Evolutionary conservation across 2,113 vertebrate genomes (phyloP), one percentile per base, ranked within the genome.

Genomic region (Euleptes europaea): DNA sequence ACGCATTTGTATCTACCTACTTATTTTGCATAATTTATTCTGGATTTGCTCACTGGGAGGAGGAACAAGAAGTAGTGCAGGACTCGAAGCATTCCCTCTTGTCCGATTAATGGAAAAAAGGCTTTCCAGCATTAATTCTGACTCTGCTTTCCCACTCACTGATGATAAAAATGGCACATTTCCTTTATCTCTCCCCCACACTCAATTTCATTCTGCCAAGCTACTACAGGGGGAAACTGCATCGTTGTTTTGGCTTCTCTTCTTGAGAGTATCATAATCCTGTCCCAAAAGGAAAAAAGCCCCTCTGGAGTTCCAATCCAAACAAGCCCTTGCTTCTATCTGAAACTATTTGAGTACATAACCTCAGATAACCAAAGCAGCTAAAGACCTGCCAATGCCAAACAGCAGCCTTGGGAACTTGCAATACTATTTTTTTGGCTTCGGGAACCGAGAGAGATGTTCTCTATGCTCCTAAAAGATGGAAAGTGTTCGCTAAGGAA

Each of bases 301-400:
- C 92, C 91, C 90, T 92, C 90, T 91, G 90, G 94, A 92, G 90
- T 94, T 93, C 92, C 91, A 92, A 92, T 88, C 91, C 92, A 93
- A 94, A 94, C 90, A 94, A 90, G 86, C 90, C 84, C 91, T 93
- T 90, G 90, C 87, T 94, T 93, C 91, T 15, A 94, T 93, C 91
- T 92, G 86, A 90, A 91, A 88, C 83, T 84, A 89, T 94, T 87
- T 86, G 92, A 94, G 89, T 92, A 89, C 90, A 91, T 84, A 89
- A 92, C 94, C 94, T 92, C 77, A 93, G 94, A 94, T 94, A 94
- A 94, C 92, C 92, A 84, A 44, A 5, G 0, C 0, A 40, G 92
- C 82, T 84, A 87, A 86, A 78, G 35, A 69, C 4, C 44, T 92
- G 91, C 85, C 94, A 93, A 73, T 84, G 75, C 80, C 91, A 78